phyloP scores from a whole-genome alignment of 2,113 vertebrate genomes.

The Eclectus roratus region DNA sequence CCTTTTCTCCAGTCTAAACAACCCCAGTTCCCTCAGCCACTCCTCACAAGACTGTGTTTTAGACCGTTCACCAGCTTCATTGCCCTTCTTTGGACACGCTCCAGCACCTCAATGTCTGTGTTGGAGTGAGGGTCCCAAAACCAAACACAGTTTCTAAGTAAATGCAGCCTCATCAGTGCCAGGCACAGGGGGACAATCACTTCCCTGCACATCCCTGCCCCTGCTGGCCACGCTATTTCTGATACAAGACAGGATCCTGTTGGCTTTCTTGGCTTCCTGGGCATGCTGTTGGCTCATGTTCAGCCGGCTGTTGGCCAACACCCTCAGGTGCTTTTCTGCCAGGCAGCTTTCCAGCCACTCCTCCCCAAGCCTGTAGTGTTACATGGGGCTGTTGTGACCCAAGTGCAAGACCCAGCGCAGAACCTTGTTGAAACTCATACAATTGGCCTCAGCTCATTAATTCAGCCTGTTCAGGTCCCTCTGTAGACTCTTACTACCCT shows the following conservation, averaged over 20 bases:
- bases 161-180: background rate
- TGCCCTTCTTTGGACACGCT: too few relatives aligned
- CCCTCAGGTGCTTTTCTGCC: background rate
- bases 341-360: background rate
- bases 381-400: background rate
- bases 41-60: too few relatives aligned
- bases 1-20: too few relatives aligned
- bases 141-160: background rate
- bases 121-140: background rate
- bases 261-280: background rate
- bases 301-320: background rate
- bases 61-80: too few relatives aligned
- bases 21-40: too few relatives aligned
- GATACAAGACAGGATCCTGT: background rate
- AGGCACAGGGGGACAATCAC: background rate
- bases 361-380: background rate
- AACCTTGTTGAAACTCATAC: background rate
- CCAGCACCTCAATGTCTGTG: background rate
- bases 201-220: background rate
- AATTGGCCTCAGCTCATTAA: background rate
- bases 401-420: background rate
- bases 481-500: background rate
- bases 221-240: background rate
- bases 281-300: background rate
- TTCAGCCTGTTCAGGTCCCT: background rate